Conservation (phyloP, 2,888 invertebrate species). For the Cheilosia urbana region DNA sequence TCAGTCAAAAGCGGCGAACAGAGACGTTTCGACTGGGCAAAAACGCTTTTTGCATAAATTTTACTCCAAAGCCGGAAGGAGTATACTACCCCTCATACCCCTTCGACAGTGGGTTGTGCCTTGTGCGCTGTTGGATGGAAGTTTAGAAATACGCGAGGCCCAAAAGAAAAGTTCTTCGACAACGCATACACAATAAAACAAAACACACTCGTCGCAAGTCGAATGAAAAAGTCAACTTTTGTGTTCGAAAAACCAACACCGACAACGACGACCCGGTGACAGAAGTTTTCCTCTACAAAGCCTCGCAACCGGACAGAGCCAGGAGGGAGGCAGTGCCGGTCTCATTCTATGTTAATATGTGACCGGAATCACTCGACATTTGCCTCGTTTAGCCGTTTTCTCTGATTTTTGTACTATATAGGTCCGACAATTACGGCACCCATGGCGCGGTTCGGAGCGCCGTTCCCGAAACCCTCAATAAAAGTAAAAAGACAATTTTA, state of each 20-base stretch:
- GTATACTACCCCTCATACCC: slow-evolving; percentile 8
- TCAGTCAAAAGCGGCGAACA: slow-evolving; percentile 18
- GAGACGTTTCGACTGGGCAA: slow-evolving; percentile 6
- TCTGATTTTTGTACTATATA: not conserved
- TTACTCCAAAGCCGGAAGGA: slow-evolving; percentile 54
- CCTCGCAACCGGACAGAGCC: slow-evolving; percentile 15
- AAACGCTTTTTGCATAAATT: slow-evolving; percentile 71
- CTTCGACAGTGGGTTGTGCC: not conserved
- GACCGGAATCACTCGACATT: slow-evolving; percentile 67
- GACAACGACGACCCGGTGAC: slow-evolving; percentile 25
- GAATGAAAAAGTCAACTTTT: slow-evolving; percentile 53
- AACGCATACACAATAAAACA: slow-evolving; percentile 67
- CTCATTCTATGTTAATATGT: slow-evolving; percentile 56
- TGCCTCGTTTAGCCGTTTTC: not conserved
- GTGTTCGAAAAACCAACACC: slow-evolving; percentile 18
- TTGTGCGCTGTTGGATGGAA: slow-evolving; percentile 10
- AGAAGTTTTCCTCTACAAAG: slow-evolving; percentile 42
- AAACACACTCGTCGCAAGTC: slow-evolving; percentile 13
- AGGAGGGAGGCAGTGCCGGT: not conserved
- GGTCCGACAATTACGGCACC: slow-evolving; percentile 42
- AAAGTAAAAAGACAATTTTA: slow-evolving; percentile 39
- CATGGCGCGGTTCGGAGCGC: not conserved
- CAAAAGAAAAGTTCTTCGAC: slow-evolving; percentile 47
- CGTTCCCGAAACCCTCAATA: slow-evolving; percentile 21
- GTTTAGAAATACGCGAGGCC: slow-evolving; percentile 61